Evolutionary conservation across 53 echinoderm and acorn worm genomes (phyloP).

Genomic region (Glandiceps talaboti): DNA sequence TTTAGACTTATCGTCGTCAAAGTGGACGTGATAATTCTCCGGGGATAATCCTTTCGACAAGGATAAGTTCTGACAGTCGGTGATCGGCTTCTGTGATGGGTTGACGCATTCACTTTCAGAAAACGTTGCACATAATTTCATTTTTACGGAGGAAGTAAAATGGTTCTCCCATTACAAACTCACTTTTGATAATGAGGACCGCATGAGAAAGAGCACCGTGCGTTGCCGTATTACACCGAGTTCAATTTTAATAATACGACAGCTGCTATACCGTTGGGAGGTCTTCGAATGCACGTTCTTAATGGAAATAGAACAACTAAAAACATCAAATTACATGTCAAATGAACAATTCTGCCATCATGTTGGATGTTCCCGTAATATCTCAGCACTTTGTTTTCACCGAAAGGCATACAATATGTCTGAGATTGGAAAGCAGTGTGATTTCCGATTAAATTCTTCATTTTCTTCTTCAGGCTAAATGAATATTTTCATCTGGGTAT

Average conservation of each 20-base stretch:
- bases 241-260: neutral
- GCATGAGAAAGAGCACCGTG: neutral
- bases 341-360: neutral
- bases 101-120: no score
- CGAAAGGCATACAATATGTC: no score
- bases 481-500: no score
- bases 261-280: neutral
- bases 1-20: no score
- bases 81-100: no score
- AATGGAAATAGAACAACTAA: neutral
- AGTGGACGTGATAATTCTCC: no score
- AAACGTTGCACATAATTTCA: neutral
- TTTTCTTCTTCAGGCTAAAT: no score
- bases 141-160: neutral
- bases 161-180: neutral
- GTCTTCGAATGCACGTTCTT: neutral
- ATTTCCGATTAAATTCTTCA: no score
- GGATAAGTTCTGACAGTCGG: no score
- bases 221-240: neutral
- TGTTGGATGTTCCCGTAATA: neutral
- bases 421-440: no score
- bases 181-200: neutral
- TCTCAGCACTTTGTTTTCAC: no score
- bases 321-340: neutral
- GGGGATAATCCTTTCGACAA: no score